These are phyloP conservation scores for Polyommatus iphigenia DNA, from an alignment of 2,888 invertebrate species.

Conservation along the genomic window DNA sequence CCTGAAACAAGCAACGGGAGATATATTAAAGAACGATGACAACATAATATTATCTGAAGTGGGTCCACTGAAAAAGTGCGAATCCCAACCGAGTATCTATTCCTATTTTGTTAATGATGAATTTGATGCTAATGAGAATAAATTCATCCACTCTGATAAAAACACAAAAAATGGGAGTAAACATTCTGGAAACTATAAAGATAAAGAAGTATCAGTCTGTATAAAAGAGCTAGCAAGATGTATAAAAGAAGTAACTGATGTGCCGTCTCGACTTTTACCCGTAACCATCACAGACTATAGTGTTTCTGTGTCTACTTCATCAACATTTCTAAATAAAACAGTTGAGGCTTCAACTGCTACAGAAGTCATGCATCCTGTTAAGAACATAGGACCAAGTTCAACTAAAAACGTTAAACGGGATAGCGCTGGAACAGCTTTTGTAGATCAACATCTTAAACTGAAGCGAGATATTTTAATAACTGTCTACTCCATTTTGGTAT, in stretches of 20 bases:
- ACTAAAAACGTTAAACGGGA: not conserved
- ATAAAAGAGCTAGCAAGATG: conserved; percentile 47
- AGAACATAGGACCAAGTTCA: not conserved
- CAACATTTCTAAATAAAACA: not conserved
- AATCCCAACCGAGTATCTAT: conserved; percentile 52
- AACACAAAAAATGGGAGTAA: conserved; percentile 30
- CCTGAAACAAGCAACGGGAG: conserved; percentile 41
- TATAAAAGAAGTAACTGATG: conserved; percentile 46
- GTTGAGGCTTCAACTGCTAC: not conserved
- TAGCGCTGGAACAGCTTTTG: conserved; percentile 38
- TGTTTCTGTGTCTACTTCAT: conserved; percentile 36
- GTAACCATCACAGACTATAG: conserved; percentile 44
- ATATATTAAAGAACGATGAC: conserved; percentile 40
- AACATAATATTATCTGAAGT: conserved; percentile 47
- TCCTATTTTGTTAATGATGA: conserved; percentile 45
- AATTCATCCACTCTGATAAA: conserved; percentile 26
- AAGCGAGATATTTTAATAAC: conserved; percentile 70
- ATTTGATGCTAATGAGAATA: conserved; percentile 37
- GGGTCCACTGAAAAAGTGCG: conserved; percentile 52
- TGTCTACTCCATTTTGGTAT: conserved; percentile 67
- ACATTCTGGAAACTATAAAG: conserved; percentile 43
- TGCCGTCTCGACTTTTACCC: conserved; percentile 51
- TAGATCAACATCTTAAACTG: conserved; percentile 58
- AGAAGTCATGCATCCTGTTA: not conserved
- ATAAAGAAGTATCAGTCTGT: conserved; percentile 59